Evolutionary conservation across 2,888 invertebrate genomes (phyloP), one percentile per base, ranked within the genome.

Genomic region (Oligia strigilis): DNA sequence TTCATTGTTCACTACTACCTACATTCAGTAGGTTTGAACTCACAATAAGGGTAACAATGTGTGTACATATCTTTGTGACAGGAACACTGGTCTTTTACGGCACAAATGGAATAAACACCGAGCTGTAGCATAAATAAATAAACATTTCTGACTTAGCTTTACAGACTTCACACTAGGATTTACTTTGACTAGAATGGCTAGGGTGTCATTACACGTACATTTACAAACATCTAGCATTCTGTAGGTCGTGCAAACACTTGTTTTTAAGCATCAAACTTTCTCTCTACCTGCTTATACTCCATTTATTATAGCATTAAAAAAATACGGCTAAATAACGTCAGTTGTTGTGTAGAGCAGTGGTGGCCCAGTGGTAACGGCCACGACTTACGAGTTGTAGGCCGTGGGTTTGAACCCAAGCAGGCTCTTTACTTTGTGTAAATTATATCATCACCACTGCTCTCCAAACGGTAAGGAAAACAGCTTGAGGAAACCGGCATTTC

Each of bases 1-100:
- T 93, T 92, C 93, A 94, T 93, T 93, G 92, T 93, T 92, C 91
- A 92, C 89, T 87, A 87, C 90, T 87, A 90, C 86, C 89, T 86
- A 90, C 85, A 85, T 85, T 86, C 82, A 77, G 80, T 86, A 75
- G 67, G 77, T 82, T 84, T 77, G 77, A 74, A 78, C 71, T 65
- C 75, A 85, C 85, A 86, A 71, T 76, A 67, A 66, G 52, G 75
- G 84, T 80, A 82, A 82, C 81, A 79, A 85, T 87, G 87, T 84
- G 85, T 84, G 82, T 87, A 78, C 82, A 82, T 77, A 79, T 80
- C 78, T 82, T 83, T 87, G 85, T 77, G 84, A 80, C 77, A 77
- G 43, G 71, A 64, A 83, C 82, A 85, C 73, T 49, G 75, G 83
- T 86, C 73, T 83, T 80, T 78, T 69, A 69, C 77, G 69, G 17